Evolutionary conservation across 2,797 vertebrate genomes (phyloP), one percentile per base, ranked within the genome.

Genomic region (Muscicapa comitata): DNA sequence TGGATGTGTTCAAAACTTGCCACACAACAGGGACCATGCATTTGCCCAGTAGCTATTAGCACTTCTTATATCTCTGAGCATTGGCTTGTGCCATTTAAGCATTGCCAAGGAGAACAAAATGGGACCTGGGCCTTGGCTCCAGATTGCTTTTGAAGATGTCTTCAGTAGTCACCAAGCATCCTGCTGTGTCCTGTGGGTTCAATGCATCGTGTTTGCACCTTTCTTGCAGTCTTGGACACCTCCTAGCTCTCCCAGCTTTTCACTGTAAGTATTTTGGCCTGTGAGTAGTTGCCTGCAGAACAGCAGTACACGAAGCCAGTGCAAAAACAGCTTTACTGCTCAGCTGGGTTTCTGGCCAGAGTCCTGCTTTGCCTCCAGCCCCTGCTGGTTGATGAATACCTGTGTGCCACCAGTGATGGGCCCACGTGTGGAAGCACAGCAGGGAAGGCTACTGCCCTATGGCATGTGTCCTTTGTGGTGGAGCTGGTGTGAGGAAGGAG

Each of bases 361-460:
- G 45, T 72, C 20, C 20, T 68, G 47, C 63, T 65, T 79, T 83
- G 43, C 21, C n/a, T 31, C 2, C 4, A 48, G 0, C 23, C 9
- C 26, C 61, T 72, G 26, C 55, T 70, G 38, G 10, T 8, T 33
- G 29, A 14, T 57, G 47, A 63, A 33, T 7, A 6, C 25, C 40
- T 65, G 19, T 15, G 13, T 61, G 68, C 55, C 47, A 11, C 45
- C 42, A 45, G 63, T 13, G 47, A 7, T 26, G 42, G 51, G 6
- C 37, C 42, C 23, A 3, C 0, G 0, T 43, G 55, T 83, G 57
- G 38, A 35, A 71, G 26, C 61, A 7, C 24, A 31, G 38, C 0
- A 0, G 68, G 28, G 35, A 16, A 16, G 18, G 35, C 59, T 53
- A n/a, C 35, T 77, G 35, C 17, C 10, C n/a, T 77, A 1, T 4